phyloP scores from a whole-genome alignment of 1,140 invertebrate genomes.

The Polyergus mexicanus region DNA sequence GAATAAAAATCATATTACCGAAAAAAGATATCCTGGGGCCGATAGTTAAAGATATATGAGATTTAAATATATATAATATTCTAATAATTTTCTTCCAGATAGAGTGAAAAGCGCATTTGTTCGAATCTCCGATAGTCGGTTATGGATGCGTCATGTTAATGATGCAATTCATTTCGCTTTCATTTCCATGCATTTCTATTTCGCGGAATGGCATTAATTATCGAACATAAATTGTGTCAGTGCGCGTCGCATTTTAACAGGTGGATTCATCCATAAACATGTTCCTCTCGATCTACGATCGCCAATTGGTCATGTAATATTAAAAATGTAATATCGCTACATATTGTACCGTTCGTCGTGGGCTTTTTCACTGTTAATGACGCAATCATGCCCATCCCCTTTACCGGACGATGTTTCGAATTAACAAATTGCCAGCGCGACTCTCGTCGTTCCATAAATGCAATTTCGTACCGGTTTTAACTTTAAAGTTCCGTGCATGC shows the following conservation, averaged over 20 bases:
- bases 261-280: constrained; percentile 69
- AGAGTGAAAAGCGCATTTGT: background rate
- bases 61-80: background rate
- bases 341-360: constrained; percentile 40
- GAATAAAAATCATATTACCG: background rate
- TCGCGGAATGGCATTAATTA: constrained; percentile 53
- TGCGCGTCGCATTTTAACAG: constrained; percentile 67
- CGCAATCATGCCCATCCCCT: constrained; percentile 61
- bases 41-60: constrained; percentile 1
- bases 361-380: constrained; percentile 62
- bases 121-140: constrained; percentile 15
- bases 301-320: constrained; percentile 61
- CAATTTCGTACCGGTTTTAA: constrained; percentile 64
- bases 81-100: background rate
- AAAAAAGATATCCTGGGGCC: background rate
- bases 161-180: constrained; percentile 38
- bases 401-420: constrained; percentile 66
- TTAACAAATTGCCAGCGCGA: constrained; percentile 66
- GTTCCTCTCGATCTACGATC: constrained; percentile 52
- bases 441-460: constrained; percentile 43
- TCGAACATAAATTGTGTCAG: constrained; percentile 59
- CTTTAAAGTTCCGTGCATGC: constrained; percentile 71
- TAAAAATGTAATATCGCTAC: constrained; percentile 58
- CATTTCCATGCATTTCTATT: constrained; percentile 38
- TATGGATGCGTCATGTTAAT: background rate